Percentiles rank a stretch among this genome's conserved stretches.
phyloP scores from a whole-genome alignment of 2,888 invertebrate genomes.

The Biston stratarius region DNA sequence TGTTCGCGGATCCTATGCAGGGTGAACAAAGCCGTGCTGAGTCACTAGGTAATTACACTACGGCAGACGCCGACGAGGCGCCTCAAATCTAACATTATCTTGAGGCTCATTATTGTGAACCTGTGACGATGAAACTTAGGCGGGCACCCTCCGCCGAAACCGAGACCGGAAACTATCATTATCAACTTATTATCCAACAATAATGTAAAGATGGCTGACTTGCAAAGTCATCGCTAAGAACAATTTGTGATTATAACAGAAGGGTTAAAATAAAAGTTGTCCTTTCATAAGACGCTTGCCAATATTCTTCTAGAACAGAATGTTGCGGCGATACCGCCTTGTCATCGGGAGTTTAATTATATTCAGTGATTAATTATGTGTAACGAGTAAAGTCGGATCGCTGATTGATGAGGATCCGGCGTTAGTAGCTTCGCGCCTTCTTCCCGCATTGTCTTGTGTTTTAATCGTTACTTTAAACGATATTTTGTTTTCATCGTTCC shows the following conservation, averaged over 20 bases:
- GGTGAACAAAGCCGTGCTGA: slow-evolving; percentile 84
- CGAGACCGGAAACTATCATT: slow-evolving; percentile 43
- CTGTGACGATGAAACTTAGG: slow-evolving; percentile 50
- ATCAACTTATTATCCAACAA: slow-evolving; percentile 14
- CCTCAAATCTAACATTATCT: slow-evolving; percentile 79
- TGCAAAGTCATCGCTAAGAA: slow-evolving; percentile 39
- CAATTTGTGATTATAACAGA: slow-evolving; percentile 52
- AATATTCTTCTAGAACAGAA: slow-evolving; percentile 61
- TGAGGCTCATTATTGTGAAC: slow-evolving; percentile 65
- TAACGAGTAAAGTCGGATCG: slow-evolving; percentile 75
- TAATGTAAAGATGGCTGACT: slow-evolving; percentile 10
- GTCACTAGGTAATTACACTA: slow-evolving; percentile 84
- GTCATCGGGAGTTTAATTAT: slow-evolving; percentile 85
- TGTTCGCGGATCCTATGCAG: slow-evolving; percentile 86
- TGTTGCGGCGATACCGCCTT: slow-evolving; percentile 73
- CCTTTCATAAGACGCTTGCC: slow-evolving; percentile 52
- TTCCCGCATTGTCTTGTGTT: slow-evolving; percentile 74
- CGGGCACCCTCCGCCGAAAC: slow-evolving; percentile 27
- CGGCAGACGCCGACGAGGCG: slow-evolving; percentile 72
- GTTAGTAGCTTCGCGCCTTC: slow-evolving; percentile 68
- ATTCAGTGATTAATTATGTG: slow-evolving; percentile 83
- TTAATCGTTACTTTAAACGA: slow-evolving; percentile 81
- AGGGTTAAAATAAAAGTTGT: slow-evolving; percentile 55
- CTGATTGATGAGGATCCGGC: slow-evolving; percentile 80
- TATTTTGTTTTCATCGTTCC: slow-evolving; percentile 77